Evolutionary conservation across 2,113 vertebrate species (phyloP).

Genomic region (Rhea americana): DNA sequence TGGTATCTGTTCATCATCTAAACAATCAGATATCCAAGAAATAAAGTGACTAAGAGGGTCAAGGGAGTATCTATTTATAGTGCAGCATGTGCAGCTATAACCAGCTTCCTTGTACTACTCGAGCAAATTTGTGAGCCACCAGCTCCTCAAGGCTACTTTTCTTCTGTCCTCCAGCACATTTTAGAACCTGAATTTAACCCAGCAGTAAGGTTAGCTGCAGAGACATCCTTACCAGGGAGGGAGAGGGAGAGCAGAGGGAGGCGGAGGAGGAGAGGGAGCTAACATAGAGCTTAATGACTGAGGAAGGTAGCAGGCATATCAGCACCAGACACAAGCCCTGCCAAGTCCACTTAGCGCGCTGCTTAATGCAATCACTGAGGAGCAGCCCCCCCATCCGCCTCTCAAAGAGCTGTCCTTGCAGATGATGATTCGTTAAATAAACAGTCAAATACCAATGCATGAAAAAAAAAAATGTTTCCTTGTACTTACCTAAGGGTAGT

Average conservation of each 20-base stretch:
- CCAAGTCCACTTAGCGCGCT: conserved; percentile 17
- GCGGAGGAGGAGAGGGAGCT: neutral
- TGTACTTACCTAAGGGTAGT: neutral
- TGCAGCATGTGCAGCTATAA: rapidly evolving
- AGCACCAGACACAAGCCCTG: neutral
- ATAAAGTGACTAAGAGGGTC: neutral
- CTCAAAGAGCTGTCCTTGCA: neutral
- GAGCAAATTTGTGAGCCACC: neutral
- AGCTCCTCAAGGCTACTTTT: neutral
- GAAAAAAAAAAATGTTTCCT: neutral
- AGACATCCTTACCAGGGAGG: neutral
- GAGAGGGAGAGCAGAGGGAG: neutral
- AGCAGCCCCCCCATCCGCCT: neutral
- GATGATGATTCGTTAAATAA: neutral
- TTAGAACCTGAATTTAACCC: neutral
- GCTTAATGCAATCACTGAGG: neutral
- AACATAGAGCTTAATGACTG: conserved; percentile 25
- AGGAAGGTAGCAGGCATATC: neutral
- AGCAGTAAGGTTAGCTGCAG: neutral
- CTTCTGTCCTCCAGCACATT: neutral
- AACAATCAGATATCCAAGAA: neutral
- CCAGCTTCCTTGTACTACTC: neutral
- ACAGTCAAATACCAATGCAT: neutral
- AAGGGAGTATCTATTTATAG: neutral
- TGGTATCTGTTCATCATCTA: neutral